A percentile compares a stretch with the other conserved stretches of the same genome.
These are phyloP conservation scores for Ataeniobius toweri DNA, from an alignment of 2,797 vertebrate species.

Conservation along the genomic window DNA sequence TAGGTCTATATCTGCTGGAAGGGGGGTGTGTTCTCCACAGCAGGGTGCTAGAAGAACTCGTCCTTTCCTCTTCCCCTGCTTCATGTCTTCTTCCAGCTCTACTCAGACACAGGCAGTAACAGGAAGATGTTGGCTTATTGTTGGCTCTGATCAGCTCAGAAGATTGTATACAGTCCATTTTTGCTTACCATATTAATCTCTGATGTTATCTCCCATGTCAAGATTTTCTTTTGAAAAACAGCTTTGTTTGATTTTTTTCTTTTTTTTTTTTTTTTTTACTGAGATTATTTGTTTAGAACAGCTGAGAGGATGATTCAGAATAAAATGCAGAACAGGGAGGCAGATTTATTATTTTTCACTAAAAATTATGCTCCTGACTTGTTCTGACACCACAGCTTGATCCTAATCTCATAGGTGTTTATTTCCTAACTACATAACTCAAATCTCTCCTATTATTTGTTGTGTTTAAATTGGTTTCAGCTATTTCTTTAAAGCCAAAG, in stretches of 20 bases:
- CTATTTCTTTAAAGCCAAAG: conserved; percentile 57
- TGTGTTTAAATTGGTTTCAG: conserved; percentile 60
- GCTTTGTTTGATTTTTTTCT: not conserved
- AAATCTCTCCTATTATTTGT: conserved; percentile 44
- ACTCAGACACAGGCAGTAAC: conserved; percentile 21
- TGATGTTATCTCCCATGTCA: conserved; percentile 42
- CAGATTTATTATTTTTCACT: conserved; percentile 52
- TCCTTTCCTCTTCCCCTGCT: conserved; percentile 53
- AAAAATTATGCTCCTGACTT: conserved; percentile 52
- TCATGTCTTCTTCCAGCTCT: conserved; percentile 32
- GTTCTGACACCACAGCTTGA: conserved; percentile 63
- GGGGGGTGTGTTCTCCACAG: conserved; percentile 49
- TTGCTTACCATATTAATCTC: conserved; percentile 54
- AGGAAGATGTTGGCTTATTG: conserved; percentile 47
- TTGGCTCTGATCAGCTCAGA: conserved; percentile 59
- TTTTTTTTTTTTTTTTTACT: conserved; percentile 42
- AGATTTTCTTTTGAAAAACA: not conserved
- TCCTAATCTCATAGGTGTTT: conserved; percentile 35
- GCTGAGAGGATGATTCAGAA: conserved; percentile 59
- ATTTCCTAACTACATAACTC: conserved; percentile 32
- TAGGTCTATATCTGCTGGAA: conserved; percentile 65
- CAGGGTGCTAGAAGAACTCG: conserved; percentile 75
- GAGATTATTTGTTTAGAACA: conserved; percentile 54
- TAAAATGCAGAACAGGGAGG: conserved; percentile 56
- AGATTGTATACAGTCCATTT: conserved; percentile 64